Base-by-base conservation (phyloP, 2,888 invertebrate species). In the Camponotus fellah region DNA sequence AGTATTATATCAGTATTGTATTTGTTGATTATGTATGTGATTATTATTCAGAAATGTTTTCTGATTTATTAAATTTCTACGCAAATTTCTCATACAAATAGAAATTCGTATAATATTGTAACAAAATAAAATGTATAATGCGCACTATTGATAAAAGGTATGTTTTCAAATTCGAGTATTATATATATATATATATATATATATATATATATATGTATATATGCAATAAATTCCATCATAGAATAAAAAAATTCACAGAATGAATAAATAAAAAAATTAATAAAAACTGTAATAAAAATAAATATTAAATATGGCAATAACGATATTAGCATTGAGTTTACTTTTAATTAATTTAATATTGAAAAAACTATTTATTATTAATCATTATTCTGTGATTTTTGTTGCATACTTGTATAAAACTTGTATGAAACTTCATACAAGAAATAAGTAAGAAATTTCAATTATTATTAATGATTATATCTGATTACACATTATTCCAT, bases 1-100 rank as follows among this genome's bases (percentile, higher is more conserved):
- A 17, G 43, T 58, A 26, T 40, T 32, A 12, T 72, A 56, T 60
- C n/a, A n/a, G n/a, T n/a, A n/a, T n/a, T n/a, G n/a, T n/a, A n/a
- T n/a, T n/a, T n/a, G n/a, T 46, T 6, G 8, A 8, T 26, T 26
- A 56, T n/a, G 17, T 58, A 32, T 4, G 17, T 72, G 58, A 79
- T 72, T 60, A 37, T 79, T 60, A 80, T 80, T 80, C 46, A 80
- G 60, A 80, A 80, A 74, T 58, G 37, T 74, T 79, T 34, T 72
- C 58, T 60, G 79, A 17, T 74, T 60, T 71, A 46, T 79, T 71
- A 72, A 79, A 72, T 75, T 74, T 37, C 17, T 46, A 17, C 12
- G 10, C 46, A 56, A 69, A 79, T 69, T 68, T 69, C 58, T 60
- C 79, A 10, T 80, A 46, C 37, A 74, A 60, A 79, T 46, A 21